phyloP scores from a whole-genome alignment of 2,888 invertebrate genomes.

The Cerastis rubricosa region DNA sequence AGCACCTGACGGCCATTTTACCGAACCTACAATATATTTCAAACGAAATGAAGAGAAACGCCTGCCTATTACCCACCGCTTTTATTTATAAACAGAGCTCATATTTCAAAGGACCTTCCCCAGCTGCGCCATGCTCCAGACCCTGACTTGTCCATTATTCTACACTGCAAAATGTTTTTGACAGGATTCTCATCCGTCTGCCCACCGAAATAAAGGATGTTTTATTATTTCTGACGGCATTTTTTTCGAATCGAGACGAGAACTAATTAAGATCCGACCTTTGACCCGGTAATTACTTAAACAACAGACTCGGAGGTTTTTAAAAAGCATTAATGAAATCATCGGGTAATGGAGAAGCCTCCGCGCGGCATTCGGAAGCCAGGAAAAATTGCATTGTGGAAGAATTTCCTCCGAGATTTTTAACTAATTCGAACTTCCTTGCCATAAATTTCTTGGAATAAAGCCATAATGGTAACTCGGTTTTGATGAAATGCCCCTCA shows the following conservation, averaged over 20 bases:
- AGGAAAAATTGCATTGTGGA: slow-evolving; percentile 63
- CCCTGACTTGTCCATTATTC: slow-evolving; percentile 68
- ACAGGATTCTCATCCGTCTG: slow-evolving; percentile 62
- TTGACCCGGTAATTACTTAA: slow-evolving; percentile 76
- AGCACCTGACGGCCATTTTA: slow-evolving; percentile 53
- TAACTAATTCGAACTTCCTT: slow-evolving; percentile 60
- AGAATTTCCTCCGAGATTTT: slow-evolving; percentile 63
- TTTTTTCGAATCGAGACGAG: slow-evolving; percentile 51
- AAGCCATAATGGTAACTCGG: slow-evolving; percentile 53
- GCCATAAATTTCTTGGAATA: slow-evolving; percentile 50
- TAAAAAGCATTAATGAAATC: slow-evolving; percentile 81
- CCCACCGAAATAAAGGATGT: slow-evolving; percentile 48
- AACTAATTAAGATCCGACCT: slow-evolving; percentile 67
- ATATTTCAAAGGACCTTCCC: slow-evolving; percentile 73
- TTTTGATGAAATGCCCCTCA: slow-evolving; percentile 39
- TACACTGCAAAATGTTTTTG: slow-evolving; percentile 61
- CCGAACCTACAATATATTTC: slow-evolving; percentile 69
- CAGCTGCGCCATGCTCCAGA: slow-evolving; percentile 62
- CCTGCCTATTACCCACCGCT: slow-evolving; percentile 75
- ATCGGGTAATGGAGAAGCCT: slow-evolving; percentile 74
- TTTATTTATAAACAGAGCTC: slow-evolving; percentile 81
- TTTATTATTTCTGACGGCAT: slow-evolving; percentile 58
- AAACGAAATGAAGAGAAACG: slow-evolving; percentile 79
- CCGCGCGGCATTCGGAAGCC: slow-evolving; percentile 63
- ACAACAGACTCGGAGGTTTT: slow-evolving; percentile 74